These are phyloP conservation scores for Calcarius ornatus DNA, from an alignment of 2,113 vertebrate species.

Conservation along the genomic window DNA sequence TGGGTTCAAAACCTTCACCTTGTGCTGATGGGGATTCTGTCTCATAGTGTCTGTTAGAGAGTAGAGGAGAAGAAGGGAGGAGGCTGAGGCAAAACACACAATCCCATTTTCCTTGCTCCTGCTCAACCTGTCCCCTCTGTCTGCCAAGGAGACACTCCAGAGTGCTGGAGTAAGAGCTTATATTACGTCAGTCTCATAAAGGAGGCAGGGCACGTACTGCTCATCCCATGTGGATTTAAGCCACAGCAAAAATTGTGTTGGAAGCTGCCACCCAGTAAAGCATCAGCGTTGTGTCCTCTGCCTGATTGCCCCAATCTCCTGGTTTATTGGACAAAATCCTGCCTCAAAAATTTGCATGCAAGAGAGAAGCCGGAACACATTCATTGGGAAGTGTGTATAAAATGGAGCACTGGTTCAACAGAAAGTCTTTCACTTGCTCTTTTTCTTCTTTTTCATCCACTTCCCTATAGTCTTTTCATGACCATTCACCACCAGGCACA, in stretches of 20 bases:
- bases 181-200: not conserved
- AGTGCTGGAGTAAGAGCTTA: not conserved
- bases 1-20: not conserved
- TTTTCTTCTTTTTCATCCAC: not conserved
- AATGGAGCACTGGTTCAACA: not conserved
- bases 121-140: not conserved
- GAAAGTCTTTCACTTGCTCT: not conserved
- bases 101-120: accelerated
- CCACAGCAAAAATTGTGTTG: not conserved
- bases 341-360: not conserved
- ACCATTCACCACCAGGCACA: not conserved
- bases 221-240: not conserved
- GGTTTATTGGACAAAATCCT: not conserved
- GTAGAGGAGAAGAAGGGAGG: not conserved
- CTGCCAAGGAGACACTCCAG: not conserved
- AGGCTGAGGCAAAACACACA: not conserved
- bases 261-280: not conserved
- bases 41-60: not conserved
- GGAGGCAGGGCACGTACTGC: not conserved
- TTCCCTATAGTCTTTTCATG: not conserved
- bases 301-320: not conserved
- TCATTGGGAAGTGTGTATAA: accelerated
- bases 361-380: accelerated
- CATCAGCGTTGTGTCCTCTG: not conserved
- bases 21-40: not conserved